phyloP scores from a whole-genome alignment of 2,888 invertebrate genomes.

The Platycnemis pennipes region DNA sequence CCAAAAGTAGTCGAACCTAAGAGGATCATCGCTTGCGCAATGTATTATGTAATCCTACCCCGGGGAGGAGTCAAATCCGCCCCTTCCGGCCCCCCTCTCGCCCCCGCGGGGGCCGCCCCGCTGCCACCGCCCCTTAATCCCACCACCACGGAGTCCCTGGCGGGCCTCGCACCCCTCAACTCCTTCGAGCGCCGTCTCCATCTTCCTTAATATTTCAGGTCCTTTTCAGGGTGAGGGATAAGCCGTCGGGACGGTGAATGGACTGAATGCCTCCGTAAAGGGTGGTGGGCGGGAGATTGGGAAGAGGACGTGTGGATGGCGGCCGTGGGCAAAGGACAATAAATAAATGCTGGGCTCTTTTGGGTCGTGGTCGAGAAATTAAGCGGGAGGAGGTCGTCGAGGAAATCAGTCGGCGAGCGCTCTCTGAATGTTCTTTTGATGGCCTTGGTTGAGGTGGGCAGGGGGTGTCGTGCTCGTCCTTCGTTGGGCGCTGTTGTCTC shows the following conservation, averaged over 20 bases:
- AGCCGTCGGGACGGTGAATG: not conserved
- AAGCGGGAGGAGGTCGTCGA: not conserved
- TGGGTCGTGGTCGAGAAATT: not conserved
- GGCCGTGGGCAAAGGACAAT: not conserved
- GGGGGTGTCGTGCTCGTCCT: no score
- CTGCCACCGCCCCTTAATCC: not conserved
- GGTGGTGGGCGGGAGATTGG: not conserved
- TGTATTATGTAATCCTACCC: conserved; percentile 20
- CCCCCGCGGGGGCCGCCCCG: not conserved
- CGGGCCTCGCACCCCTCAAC: not conserved
- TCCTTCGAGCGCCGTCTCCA: not conserved
- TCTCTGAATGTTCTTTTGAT: not conserved
- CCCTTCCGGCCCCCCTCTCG: not conserved
- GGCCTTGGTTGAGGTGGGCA: not conserved
- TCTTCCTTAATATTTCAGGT: conserved; percentile 1
- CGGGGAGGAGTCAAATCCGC: not conserved
- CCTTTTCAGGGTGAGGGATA: not conserved
- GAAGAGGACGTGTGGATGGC: not conserved
- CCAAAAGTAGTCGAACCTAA: not conserved
- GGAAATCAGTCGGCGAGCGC: not conserved
- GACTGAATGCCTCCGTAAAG: not conserved
- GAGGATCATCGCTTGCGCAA: conserved; percentile 38
- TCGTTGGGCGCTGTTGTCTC: no score
- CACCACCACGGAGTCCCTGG: not conserved
- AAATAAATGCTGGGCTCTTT: not conserved